These are phyloP conservation scores for Alaudala cheleensis DNA, from an alignment of 2,113 vertebrate genomes.

Conservation along the genomic window DNA sequence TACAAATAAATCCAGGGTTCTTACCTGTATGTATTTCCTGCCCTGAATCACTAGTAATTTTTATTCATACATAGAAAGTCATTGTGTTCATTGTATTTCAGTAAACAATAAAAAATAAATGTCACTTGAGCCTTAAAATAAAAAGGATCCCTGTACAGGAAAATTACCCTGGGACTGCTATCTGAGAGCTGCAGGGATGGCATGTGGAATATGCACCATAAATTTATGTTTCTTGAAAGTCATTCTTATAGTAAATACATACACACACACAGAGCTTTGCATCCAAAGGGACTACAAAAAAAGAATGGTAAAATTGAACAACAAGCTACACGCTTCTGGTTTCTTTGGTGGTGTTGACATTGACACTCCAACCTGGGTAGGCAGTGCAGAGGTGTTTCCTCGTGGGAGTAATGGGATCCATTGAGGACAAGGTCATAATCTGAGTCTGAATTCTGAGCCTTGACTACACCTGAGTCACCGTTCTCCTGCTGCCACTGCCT, in stretches of 20 bases:
- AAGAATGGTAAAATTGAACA: not conserved
- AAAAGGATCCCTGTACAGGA: not conserved
- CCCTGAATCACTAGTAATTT: not conserved
- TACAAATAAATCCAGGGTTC: not conserved
- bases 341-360: not conserved
- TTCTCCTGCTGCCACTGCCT: not conserved
- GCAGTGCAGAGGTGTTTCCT: not conserved
- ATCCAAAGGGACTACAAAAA: not conserved
- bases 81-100: not conserved
- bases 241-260: not conserved
- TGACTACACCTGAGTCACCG: fast-evolving
- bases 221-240: not conserved
- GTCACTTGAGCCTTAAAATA: not conserved
- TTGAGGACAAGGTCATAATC: not conserved
- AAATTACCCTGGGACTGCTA: not conserved
- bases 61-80: not conserved
- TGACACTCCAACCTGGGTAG: not conserved
- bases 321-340: fast-evolving
- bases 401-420: not conserved
- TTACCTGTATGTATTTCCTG: not conserved
- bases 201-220: not conserved
- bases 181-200: not conserved
- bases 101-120: not conserved
- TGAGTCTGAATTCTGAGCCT: not conserved
- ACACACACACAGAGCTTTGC: not conserved